Percentiles rank a stretch among this genome's conserved stretches.
Evolutionary conservation across 1,140 invertebrate genomes (phyloP).

Genomic region (Drosophila pectinifera): DNA sequence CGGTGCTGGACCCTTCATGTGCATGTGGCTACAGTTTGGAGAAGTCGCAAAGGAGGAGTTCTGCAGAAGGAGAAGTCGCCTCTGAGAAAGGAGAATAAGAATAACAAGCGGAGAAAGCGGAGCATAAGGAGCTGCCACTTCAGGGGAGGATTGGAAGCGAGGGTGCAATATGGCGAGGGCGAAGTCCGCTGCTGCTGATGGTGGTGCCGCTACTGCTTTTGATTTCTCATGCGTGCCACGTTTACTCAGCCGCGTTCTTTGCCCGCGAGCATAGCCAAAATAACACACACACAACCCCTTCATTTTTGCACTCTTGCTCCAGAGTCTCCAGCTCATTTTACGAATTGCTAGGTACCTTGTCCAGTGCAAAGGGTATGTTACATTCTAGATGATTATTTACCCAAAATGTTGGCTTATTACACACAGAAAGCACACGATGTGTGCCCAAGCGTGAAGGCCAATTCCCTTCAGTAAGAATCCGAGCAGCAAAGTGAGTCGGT

Average conservation of each 20-base stretch:
- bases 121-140: conserved; percentile 52
- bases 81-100: conserved; percentile 16
- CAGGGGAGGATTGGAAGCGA: background rate
- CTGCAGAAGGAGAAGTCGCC: conserved; percentile 8
- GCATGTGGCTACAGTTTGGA: conserved; percentile 42
- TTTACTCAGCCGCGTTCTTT: conserved; percentile 64
- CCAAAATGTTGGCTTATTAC: background rate
- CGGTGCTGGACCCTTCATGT: background rate
- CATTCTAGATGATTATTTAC: background rate
- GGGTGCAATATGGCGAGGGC: conserved; percentile 2
- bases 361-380: background rate
- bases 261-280: conserved; percentile 56
- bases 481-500: too few species aligned
- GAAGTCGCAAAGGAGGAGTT: conserved; percentile 14
- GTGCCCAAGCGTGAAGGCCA: background rate
- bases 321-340: conserved; percentile 4
- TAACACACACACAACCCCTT: conserved; percentile 25
- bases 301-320: conserved; percentile 3
- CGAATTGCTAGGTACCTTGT: conserved; percentile 5
- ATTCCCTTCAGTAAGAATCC: background rate
- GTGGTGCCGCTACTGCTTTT: conserved; percentile 55
- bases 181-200: background rate
- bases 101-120: conserved; percentile 22
- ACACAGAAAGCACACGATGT: background rate
- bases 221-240: conserved; percentile 75